Evolutionary conservation across 2,888 invertebrate genomes (phyloP), one percentile per base, ranked within the genome.

Genomic region (Ectemnius continuus): DNA sequence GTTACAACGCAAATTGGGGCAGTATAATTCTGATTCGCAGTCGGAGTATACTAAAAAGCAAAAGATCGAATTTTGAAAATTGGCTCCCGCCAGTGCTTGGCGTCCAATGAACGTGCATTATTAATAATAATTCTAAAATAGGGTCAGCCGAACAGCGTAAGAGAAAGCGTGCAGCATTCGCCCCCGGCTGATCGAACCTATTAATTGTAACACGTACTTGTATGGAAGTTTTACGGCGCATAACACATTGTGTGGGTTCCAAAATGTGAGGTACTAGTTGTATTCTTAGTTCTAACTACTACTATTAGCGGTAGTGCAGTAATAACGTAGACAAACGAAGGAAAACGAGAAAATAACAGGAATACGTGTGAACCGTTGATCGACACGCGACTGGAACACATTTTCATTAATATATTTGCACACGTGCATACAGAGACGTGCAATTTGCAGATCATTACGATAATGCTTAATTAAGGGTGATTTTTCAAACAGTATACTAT

Each of bases 21-120:
- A 36, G 45, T 23, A n/a, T 28, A 46, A 67, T 20, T 8, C 18
- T 20, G 11, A 48, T 52, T 13, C 26, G 56, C 36, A 66, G 48
- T 75, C 70, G 67, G 74, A 76, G 61, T 72, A 63, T 67, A 64
- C 48, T 67, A 72, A 72, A 76, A 20, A 61, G 28, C 36, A 28
- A 65, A 68, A 4, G 28, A 64, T 36, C 8, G 47, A 23, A 61
- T 62, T 23, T 69, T 46, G 65, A 66, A 75, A 67, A 61, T 71
- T 61, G 68, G 67, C 70, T 76, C 77, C 80, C 74, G 79, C 78
- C 83, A 82, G 11, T 72, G 78, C 75, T 82, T 81, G 83, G 80
- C 79, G 79, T 83, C 80, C 80, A 75, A 81, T 83, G 78, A 83
- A 80, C 82, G 80, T 87, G 83, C 84, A 84, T 87, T 86, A 85